Evolutionary conservation across 1,140 invertebrate genomes (phyloP).

Genomic region (Hyposmocoma kahamanoa): DNA sequence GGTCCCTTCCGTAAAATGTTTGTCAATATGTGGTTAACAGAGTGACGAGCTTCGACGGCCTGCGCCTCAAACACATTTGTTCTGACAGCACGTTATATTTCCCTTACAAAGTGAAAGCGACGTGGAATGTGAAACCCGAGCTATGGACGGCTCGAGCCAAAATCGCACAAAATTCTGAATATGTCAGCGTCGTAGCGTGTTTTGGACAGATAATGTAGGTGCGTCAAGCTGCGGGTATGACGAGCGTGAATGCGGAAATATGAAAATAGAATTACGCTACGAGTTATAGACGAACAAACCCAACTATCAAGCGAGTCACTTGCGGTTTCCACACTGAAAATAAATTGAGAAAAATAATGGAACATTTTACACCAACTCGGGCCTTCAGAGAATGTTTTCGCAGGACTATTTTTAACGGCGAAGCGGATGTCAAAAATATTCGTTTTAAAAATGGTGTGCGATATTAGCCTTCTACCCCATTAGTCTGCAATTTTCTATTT

Average conservation of each 20-base stretch:
- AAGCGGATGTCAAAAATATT: too few relatives aligned
- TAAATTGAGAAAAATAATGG: too few relatives aligned
- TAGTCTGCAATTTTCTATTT: too few relatives aligned
- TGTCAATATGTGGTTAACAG: slow-evolving; percentile 26
- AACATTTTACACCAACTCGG: too few relatives aligned
- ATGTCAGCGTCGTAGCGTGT: slow-evolving; percentile 4
- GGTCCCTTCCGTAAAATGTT: slow-evolving; percentile 19
- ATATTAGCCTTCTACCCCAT: too few relatives aligned
- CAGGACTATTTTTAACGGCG: too few relatives aligned
- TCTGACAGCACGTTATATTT: neutral
- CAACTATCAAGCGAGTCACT: slow-evolving; percentile 10
- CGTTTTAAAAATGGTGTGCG: too few relatives aligned
- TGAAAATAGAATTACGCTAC: slow-evolving; percentile 20
- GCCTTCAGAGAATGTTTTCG: too few relatives aligned
- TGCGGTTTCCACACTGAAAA: too few relatives aligned
- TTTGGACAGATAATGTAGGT: slow-evolving; percentile 5
- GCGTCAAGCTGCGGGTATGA: slow-evolving; percentile 9
- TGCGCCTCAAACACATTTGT: neutral
- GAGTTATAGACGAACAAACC: slow-evolving; percentile 12
- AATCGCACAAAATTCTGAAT: slow-evolving; percentile 8
- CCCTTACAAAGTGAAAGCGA: slow-evolving; percentile 8
- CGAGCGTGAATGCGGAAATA: slow-evolving; percentile 11
- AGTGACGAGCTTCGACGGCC: slow-evolving; percentile 10
- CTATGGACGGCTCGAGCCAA: slow-evolving; percentile 5
- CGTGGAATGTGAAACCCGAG: slow-evolving; percentile 8